phyloP scores from a whole-genome alignment of 1,140 invertebrate genomes.

The Bactericera cockerelli region DNA sequence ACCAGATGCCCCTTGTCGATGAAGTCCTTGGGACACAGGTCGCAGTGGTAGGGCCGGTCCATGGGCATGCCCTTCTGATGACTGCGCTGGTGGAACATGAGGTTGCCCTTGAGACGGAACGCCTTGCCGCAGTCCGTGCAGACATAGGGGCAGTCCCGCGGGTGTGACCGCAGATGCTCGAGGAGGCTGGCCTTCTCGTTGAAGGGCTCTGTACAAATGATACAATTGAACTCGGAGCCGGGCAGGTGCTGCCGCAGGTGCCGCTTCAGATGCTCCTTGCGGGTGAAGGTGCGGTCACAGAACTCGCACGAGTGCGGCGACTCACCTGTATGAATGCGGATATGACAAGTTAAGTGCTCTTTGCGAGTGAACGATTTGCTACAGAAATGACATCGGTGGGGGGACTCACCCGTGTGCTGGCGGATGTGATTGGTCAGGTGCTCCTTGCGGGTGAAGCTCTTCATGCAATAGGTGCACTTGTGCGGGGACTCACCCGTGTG shows the following conservation, averaged over 20 bases:
- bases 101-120: slow-evolving; percentile 26
- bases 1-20: slow-evolving; percentile 85
- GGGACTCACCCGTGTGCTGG: slow-evolving; percentile 56
- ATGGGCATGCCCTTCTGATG: slow-evolving; percentile 73
- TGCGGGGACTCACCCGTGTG: slow-evolving; percentile 50
- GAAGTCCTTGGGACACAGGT: slow-evolving; percentile 93
- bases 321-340: slow-evolving; percentile 58
- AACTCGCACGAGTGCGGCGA: slow-evolving; percentile 66
- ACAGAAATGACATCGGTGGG: slow-evolving; percentile 45
- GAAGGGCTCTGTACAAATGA: slow-evolving; percentile 72
- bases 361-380: slow-evolving; percentile 70
- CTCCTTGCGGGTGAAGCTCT: slow-evolving; percentile 47
- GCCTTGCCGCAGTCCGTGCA: slow-evolving; percentile 26
- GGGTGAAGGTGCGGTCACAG: slow-evolving; percentile 64
- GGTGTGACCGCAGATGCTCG: slow-evolving; percentile 66
- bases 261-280: slow-evolving; percentile 64
- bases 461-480: slow-evolving; percentile 39
- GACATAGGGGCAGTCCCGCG: slow-evolving; percentile 45
- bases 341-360: slow-evolving; percentile 80
- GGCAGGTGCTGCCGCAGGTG: slow-evolving; percentile 79
- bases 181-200: slow-evolving; percentile 70
- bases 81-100: slow-evolving; percentile 64
- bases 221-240: slow-evolving; percentile 71
- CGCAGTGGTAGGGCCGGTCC: slow-evolving; percentile 83
- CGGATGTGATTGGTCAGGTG: slow-evolving; percentile 46